Evolutionary conservation across 1,140 invertebrate species (phyloP).

Genomic region (Heliconius himera): DNA sequence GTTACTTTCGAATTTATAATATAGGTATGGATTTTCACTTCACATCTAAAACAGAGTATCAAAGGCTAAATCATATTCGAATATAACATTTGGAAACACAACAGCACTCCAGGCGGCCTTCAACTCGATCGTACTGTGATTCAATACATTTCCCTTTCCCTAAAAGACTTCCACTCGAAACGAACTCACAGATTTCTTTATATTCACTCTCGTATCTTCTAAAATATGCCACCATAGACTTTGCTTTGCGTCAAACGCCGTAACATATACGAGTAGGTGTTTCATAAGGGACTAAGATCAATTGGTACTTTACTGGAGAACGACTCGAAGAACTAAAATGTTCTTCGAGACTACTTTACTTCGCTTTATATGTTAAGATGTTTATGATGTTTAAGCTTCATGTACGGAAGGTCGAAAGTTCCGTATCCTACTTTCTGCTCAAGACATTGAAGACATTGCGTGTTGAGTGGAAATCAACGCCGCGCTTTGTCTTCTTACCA

Average conservation of each 20-base stretch:
- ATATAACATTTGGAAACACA: constrained; percentile 5
- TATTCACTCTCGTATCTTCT: constrained; percentile 39
- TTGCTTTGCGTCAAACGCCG: constrained; percentile 48
- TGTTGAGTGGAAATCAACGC: no score
- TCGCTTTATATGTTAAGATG: background rate
- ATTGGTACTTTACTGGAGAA: constrained; percentile 23
- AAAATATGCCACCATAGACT: constrained; percentile 40
- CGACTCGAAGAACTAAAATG: background rate
- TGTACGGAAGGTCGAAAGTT: no score
- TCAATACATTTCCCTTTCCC: constrained; percentile 15
- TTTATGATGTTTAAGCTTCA: background rate
- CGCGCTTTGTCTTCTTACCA: no score
- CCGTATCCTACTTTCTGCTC: no score
- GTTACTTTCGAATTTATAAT: no score
- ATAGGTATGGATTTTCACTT: no score
- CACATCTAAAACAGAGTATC: background rate
- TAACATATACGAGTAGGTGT: constrained; percentile 31
- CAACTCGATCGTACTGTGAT: constrained; percentile 10
- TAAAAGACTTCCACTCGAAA: constrained; percentile 43
- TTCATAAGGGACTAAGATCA: constrained; percentile 45
- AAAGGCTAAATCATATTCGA: background rate
- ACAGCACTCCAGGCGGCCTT: background rate
- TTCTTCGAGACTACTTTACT: background rate
- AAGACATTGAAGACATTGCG: no score
- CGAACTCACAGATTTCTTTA: constrained; percentile 39